These are phyloP conservation scores for Blastobasis lacticolella DNA, from an alignment of 2,888 invertebrate genomes.

Conservation along the genomic window DNA sequence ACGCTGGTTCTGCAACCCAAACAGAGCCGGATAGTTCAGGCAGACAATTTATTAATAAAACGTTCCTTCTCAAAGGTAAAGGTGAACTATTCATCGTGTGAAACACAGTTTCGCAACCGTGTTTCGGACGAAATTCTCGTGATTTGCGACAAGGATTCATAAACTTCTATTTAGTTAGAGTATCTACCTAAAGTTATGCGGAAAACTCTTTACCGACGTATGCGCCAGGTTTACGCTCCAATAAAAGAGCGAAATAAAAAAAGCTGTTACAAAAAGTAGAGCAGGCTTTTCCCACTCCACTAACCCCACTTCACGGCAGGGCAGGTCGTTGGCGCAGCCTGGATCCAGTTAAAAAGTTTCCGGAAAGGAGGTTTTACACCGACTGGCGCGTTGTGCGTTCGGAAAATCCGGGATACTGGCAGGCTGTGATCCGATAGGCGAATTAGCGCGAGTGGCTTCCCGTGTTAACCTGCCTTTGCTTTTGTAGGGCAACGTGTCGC, in stretches of 20 bases:
- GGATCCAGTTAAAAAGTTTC: conserved; percentile 3
- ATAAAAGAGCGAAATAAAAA: conserved; percentile 1
- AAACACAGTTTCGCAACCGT: too few relatives aligned
- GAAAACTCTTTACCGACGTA: background rate
- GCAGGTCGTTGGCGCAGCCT: background rate
- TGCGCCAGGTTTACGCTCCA: background rate
- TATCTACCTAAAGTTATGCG: background rate
- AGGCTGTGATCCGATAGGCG: conserved; percentile 30
- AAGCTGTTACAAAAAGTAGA: conserved; percentile 1
- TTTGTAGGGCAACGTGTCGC: conserved; percentile 22
- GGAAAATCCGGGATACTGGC: conserved; percentile 15
- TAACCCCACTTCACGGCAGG: conserved; percentile 1
- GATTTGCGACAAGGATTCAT: too few relatives aligned
- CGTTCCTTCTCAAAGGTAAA: too few relatives aligned
- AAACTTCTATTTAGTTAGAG: too few relatives aligned
- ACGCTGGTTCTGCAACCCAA: too few relatives aligned
- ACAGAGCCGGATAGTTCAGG: too few relatives aligned
- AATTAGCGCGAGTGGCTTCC: conserved; percentile 39
- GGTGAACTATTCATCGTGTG: too few relatives aligned
- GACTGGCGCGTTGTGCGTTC: conserved; percentile 14
- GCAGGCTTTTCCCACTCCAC: conserved; percentile 1
- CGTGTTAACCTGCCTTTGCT: conserved; percentile 44
- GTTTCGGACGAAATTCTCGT: too few relatives aligned
- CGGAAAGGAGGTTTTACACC: background rate
- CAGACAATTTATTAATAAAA: too few relatives aligned